Conservation (phyloP, 2,797 vertebrate species). For the Lerista edwardsae region DNA sequence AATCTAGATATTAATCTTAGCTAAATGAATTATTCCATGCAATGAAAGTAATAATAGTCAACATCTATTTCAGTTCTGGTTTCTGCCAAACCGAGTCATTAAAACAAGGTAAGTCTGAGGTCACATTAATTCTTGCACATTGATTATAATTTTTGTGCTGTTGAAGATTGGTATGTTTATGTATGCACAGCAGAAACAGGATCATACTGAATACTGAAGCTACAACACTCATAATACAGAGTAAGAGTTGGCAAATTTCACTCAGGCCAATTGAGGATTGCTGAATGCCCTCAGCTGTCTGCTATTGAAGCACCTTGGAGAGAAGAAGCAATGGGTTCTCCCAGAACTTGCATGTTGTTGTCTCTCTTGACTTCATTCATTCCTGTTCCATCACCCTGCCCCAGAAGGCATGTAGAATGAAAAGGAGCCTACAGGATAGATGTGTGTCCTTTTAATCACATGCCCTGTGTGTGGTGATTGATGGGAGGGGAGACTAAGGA, state of each 20-base stretch:
- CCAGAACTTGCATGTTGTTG: background rate
- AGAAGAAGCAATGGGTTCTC: background rate
- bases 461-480: too few relatives aligned
- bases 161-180: background rate
- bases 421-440: background rate
- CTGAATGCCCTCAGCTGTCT: background rate
- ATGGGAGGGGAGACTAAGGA: background rate
- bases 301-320: too few relatives aligned
- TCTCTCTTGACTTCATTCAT: background rate
- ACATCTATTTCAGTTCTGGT: slow-evolving; percentile 7
- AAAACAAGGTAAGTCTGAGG: background rate
- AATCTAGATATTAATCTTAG: slow-evolving; percentile 28
- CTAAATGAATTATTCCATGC: slow-evolving; percentile 6
- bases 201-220: background rate
- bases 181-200: background rate
- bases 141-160: slow-evolving; percentile 19
- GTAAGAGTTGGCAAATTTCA: background rate
- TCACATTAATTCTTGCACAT: background rate
- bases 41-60: slow-evolving; percentile 15
- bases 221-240: background rate
- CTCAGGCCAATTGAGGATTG: too few relatives aligned
- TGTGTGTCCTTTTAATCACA: background rate
- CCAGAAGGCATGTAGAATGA: background rate
- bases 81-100: slow-evolving; percentile 9
- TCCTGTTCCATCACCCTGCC: background rate